Evolutionary conservation across 2,888 invertebrate species (phyloP).

Genomic region (Lasioglossum morio): DNA sequence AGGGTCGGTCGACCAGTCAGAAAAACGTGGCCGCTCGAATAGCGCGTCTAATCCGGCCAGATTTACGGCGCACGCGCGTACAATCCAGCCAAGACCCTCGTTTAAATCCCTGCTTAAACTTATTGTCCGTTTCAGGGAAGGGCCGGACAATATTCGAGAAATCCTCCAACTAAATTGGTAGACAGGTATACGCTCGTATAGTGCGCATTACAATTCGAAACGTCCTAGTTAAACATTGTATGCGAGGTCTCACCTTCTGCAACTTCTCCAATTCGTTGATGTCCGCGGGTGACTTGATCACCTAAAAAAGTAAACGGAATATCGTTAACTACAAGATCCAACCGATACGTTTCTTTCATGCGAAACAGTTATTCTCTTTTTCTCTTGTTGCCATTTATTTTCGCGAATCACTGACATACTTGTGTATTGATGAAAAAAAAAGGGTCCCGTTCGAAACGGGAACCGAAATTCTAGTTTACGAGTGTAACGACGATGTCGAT

Average conservation of each 20-base stretch:
- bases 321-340: not conserved
- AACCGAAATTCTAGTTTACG: not conserved
- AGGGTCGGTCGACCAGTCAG: slow-evolving; percentile 12
- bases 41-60: not conserved
- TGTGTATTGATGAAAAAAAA: not conserved
- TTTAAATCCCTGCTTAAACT: slow-evolving; percentile 6
- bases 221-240: not conserved
- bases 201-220: not conserved
- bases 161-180: not conserved
- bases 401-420: not conserved
- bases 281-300: slow-evolving; percentile 57
- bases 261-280: slow-evolving; percentile 76
- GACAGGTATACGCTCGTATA: not conserved
- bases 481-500: not conserved
- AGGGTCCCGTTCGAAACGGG: slow-evolving; percentile 2
- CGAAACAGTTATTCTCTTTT: not conserved
- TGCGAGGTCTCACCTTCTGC: slow-evolving; percentile 74
- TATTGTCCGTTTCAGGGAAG: not conserved
- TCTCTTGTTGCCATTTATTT: not conserved
- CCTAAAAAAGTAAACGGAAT: slow-evolving; percentile 60
- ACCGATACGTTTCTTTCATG: not conserved
- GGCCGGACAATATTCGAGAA: not conserved
- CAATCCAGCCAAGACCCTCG: not conserved
- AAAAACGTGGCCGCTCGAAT: slow-evolving; percentile 33
- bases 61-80: slow-evolving; percentile 14